Evolutionary conservation across 2,888 invertebrate genomes (phyloP).

Genomic region (Meliscaeva auricollis): DNA sequence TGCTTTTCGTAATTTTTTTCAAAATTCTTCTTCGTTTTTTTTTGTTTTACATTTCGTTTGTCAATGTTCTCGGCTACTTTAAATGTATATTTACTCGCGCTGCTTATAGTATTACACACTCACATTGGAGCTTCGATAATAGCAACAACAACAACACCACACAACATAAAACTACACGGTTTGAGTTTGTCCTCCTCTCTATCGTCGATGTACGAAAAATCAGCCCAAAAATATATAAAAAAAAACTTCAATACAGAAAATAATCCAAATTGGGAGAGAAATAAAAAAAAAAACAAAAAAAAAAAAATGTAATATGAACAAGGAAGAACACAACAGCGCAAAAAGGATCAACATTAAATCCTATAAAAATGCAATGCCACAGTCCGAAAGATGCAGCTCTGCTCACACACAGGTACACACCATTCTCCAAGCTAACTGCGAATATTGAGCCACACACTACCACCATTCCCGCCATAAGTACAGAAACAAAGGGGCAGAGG

Average conservation of each 20-base stretch:
- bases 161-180: conserved; percentile 72
- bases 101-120: conserved; percentile 75
- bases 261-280: conserved; percentile 79
- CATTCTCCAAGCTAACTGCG: conserved; percentile 43
- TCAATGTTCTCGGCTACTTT: conserved; percentile 75
- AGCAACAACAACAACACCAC: conserved; percentile 18
- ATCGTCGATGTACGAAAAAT: conserved; percentile 73
- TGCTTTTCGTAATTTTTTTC: conserved; percentile 75
- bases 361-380: conserved; percentile 74
- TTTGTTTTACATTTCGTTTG: conserved; percentile 63
- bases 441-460: conserved; percentile 45
- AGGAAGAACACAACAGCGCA: conserved; percentile 59
- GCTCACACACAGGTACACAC: conserved; percentile 70
- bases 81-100: conserved; percentile 73
- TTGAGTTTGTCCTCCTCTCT: conserved; percentile 77
- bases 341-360: conserved; percentile 76
- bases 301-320: conserved; percentile 62
- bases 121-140: conserved; percentile 56
- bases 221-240: conserved; percentile 76
- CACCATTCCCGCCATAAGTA: conserved; percentile 39
- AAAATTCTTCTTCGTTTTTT: conserved; percentile 76
- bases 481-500: conserved; percentile 16
- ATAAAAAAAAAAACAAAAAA: conserved; percentile 69
- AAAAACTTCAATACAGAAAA: conserved; percentile 78
- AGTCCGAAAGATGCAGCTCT: conserved; percentile 72